Evolutionary conservation across 2,797 vertebrate genomes (phyloP).

Genomic region (Xenops minutus): DNA sequence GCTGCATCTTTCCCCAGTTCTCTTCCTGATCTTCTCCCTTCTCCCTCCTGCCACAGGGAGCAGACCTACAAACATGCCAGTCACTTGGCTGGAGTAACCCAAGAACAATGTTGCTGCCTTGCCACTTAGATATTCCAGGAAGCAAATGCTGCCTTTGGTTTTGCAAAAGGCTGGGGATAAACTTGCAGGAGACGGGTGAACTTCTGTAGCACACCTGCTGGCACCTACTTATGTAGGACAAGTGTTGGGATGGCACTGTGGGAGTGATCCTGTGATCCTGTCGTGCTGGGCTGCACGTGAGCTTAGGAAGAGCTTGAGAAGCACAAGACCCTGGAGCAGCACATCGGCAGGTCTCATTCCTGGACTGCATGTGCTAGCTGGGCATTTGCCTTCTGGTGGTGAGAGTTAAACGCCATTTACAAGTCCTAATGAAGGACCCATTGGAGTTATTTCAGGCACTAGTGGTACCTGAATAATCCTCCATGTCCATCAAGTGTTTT

Average conservation of each 20-base stretch:
- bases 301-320: background rate
- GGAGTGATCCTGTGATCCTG: background rate
- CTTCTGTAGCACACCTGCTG: background rate
- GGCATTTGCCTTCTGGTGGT: background rate
- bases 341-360: background rate
- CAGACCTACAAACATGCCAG: background rate
- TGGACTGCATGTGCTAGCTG: background rate
- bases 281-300: background rate
- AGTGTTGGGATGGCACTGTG: background rate
- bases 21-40: background rate
- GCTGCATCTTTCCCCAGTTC: background rate
- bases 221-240: background rate
- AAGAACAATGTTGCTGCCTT: background rate
- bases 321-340: background rate
- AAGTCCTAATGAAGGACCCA: fast-evolving
- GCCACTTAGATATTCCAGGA: background rate
- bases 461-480: background rate
- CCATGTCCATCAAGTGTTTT: fast-evolving
- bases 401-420: background rate
- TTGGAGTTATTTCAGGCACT: background rate
- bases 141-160: background rate
- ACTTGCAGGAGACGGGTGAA: background rate
- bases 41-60: background rate
- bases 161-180: background rate
- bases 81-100: background rate